Percentiles rank a stretch among this genome's conserved stretches.
These are phyloP conservation scores for Villa cingulata DNA, from an alignment of 2,888 invertebrate species.

Conservation along the genomic window DNA sequence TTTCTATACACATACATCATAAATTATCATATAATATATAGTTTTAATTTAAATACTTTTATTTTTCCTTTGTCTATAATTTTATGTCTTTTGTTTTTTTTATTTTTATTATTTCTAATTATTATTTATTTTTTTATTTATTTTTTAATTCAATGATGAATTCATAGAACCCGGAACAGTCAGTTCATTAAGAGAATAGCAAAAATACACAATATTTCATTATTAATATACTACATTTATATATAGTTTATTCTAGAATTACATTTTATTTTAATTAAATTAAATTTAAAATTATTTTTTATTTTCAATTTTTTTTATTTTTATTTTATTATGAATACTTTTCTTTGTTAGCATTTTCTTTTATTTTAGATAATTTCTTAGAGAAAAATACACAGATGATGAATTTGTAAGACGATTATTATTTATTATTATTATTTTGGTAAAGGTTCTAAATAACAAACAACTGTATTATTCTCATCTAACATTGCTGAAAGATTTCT, in stretches of 20 bases:
- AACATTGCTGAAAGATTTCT: slow-evolving; percentile 53
- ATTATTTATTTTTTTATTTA: neutral
- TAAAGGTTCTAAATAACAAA: slow-evolving; percentile 67
- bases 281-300: no score
- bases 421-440: slow-evolving; percentile 20
- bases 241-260: neutral
- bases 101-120: neutral
- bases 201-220: neutral
- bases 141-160: neutral
- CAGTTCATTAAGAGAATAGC: neutral
- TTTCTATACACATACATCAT: neutral
- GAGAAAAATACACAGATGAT: no score
- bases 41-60: neutral
- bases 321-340: no score
- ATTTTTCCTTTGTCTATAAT: no score
- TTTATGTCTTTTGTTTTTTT: no score
- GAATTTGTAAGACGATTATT: no score
- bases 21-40: no score
- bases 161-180: neutral
- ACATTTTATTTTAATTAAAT: no score
- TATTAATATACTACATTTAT: no score
- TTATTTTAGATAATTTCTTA: no score
- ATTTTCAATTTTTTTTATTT: no score
- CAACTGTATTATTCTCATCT: slow-evolving; percentile 72
- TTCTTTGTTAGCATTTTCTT: no score